Percentiles rank a stretch among this genome's conserved stretches.
Evolutionary conservation across 1,140 invertebrate species (phyloP).

Genomic region (Ladona fulva): DNA sequence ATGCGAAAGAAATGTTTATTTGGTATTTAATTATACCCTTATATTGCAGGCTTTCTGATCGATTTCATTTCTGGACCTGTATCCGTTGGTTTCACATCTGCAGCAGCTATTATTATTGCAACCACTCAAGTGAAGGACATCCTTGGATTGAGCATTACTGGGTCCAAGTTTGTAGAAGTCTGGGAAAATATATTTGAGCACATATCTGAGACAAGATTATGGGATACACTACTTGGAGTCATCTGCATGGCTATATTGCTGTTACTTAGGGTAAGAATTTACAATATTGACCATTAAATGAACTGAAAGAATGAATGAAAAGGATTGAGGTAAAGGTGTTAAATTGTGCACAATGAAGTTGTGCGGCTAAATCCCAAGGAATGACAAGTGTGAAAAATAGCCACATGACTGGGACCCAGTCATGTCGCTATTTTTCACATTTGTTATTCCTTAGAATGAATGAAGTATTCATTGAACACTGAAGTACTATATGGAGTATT

Average conservation of each 20-base stretch:
- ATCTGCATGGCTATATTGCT: conserved; percentile 56
- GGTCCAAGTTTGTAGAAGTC: conserved; percentile 54
- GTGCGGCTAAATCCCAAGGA: too few relatives aligned
- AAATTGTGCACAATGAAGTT: too few relatives aligned
- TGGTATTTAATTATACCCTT: conserved; percentile 10
- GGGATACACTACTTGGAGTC: conserved; percentile 56
- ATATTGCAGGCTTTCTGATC: conserved; percentile 67
- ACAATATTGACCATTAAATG: neutral
- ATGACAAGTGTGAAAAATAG: too few relatives aligned
- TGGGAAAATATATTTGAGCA: conserved; percentile 53
- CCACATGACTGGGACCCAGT: too few relatives aligned
- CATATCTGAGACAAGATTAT: conserved; percentile 52
- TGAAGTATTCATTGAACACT: too few relatives aligned
- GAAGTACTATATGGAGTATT: neutral
- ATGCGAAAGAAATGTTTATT: too few relatives aligned
- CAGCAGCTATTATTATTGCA: conserved; percentile 80
- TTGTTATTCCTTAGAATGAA: too few relatives aligned
- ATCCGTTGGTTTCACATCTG: conserved; percentile 81
- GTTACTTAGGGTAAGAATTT: conserved; percentile 49
- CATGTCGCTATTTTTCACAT: too few relatives aligned
- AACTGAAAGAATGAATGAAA: too few relatives aligned
- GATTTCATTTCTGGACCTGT: conserved; percentile 89
- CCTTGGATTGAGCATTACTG: conserved; percentile 55
- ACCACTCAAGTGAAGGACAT: conserved; percentile 76
- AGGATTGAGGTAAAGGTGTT: too few relatives aligned